Evolutionary conservation across 2,888 invertebrate genomes (phyloP).

Genomic region (Panzeria rudis): DNA sequence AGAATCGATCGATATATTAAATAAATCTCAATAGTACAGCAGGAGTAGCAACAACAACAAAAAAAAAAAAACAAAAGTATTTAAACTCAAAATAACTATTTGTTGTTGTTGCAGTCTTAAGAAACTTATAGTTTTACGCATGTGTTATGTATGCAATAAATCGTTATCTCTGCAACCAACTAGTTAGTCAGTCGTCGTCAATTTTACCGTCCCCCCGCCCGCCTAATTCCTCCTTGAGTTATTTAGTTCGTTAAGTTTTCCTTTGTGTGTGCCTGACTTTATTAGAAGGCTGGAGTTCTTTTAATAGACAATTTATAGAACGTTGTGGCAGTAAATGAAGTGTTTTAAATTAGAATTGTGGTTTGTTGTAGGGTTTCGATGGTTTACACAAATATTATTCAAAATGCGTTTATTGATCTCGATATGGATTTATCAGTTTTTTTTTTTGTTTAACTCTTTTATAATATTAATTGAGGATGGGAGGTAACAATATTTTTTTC

Average conservation of each 20-base stretch:
- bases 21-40: constrained; percentile 42
- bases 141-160: constrained; percentile 67
- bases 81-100: constrained; percentile 32
- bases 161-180: constrained; percentile 60
- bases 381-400: constrained; percentile 46
- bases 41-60: constrained; percentile 11
- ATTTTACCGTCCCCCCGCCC: background rate
- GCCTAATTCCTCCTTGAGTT: background rate
- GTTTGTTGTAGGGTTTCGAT: constrained; percentile 9
- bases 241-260: constrained; percentile 10
- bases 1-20: constrained; percentile 45
- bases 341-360: constrained; percentile 53
- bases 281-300: constrained; percentile 10
- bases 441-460: constrained; percentile 5
- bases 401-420: constrained; percentile 70
- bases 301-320: constrained; percentile 54
- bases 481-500: background rate
- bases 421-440: constrained; percentile 33
- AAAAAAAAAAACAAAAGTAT: constrained; percentile 11
- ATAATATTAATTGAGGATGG: constrained; percentile 54
- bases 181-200: constrained; percentile 5
- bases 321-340: constrained; percentile 45
- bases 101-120: constrained; percentile 32
- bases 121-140: constrained; percentile 62
- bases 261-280: constrained; percentile 6